A percentile compares a stretch with the other conserved stretches of the same genome.
These are phyloP conservation scores for Xyrichtys novacula DNA, from an alignment of 2,797 vertebrate genomes.

Conservation along the genomic window DNA sequence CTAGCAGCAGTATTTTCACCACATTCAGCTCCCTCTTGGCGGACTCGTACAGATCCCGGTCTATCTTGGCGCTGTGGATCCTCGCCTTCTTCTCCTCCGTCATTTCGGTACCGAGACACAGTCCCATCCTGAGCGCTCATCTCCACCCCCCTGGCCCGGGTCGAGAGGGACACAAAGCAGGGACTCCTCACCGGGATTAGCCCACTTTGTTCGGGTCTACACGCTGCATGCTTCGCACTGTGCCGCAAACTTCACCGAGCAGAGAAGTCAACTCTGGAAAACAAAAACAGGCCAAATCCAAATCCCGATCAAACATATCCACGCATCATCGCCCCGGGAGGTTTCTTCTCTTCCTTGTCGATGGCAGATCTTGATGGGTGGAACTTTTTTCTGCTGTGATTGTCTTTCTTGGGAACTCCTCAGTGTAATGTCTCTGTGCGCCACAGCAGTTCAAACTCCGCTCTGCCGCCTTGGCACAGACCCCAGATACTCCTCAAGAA, in stretches of 20 bases:
- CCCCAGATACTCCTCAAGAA: constrained; percentile 9
- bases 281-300: constrained; percentile 35
- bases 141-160: constrained; percentile 53
- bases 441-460: constrained; percentile 58
- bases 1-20: constrained; percentile 85
- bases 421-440: constrained; percentile 12
- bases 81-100: constrained; percentile 83
- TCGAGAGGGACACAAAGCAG: constrained; percentile 18
- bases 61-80: constrained; percentile 78
- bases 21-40: constrained; percentile 85
- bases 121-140: constrained; percentile 83
- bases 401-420: neutral
- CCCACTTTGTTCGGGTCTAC: neutral
- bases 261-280: neutral
- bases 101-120: constrained; percentile 85
- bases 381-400: too few species aligned
- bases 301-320: too few species aligned
- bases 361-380: too few species aligned
- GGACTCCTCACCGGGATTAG: constrained; percentile 29
- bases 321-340: too few species aligned
- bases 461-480: too few species aligned
- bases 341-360: too few species aligned
- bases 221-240: constrained; percentile 23
- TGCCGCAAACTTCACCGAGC: neutral
- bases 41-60: constrained; percentile 81